Evolutionary conservation across 2,113 vertebrate species (phyloP), one percentile per base, ranked within the genome.

Genomic region (Brachypodius melanocephalos): DNA sequence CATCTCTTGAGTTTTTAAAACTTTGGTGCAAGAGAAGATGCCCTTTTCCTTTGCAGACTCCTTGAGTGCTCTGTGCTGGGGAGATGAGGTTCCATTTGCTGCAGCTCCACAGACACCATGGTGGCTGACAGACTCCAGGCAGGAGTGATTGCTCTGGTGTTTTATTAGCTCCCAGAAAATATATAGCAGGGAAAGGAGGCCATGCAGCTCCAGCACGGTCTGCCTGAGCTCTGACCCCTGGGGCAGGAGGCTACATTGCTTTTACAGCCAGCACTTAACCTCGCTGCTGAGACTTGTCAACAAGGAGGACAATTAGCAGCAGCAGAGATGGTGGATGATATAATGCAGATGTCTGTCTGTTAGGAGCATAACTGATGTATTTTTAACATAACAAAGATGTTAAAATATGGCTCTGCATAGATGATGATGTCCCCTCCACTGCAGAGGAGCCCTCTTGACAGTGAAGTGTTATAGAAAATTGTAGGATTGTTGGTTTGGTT

Each of bases 201-300:
- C n/a, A 6, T 8, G 63, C 63, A 18, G 86, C 93, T 89, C 68
- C 73, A 28, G 59, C 88, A 21, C 2, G 0, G 17, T 14, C 87
- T 91, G 71, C 63, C 78, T 80, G 91, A 51, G 75, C 88, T 36
- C 89, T 83, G 78, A 88, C 93, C 89, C 43, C n/a, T 38, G 1
- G 65, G 89, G 78, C 79, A 51, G 74, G 78, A 95, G 90, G 93
- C 74, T 43, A 14, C 75, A 16, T 69, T 91, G 91, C 58, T 90
- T 91, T 91, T 95, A 96, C 72, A 76, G 93, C 82, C 91, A 57
- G 80, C 63, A 91, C 79, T 94, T 94, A 96, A 94, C 96, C 93
- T 93, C 38, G 63, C 74, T 71, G 78, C 91, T 63, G 72, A 69
- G 85, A 73, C 72, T 86, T 94, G 93, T 90, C 94, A 97, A 85